Conservation (phyloP, 2,113 vertebrate genomes). For the Motacilla tschutschensis region DNA sequence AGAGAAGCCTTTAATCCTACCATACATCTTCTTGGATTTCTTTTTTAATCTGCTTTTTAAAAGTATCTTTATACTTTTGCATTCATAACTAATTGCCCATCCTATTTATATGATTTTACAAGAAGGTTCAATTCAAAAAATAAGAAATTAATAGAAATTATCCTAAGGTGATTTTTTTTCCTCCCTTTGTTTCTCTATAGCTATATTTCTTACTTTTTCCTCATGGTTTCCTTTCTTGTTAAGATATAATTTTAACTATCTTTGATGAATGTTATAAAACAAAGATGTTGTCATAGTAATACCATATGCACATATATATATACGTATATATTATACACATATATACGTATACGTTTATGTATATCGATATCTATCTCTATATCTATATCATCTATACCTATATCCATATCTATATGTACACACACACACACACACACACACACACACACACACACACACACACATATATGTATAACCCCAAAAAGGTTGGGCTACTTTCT, state of each 20-base stretch:
- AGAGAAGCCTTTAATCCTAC: not conserved
- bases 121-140: not conserved
- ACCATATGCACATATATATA: no score
- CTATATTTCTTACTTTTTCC: not conserved
- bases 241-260: not conserved
- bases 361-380: rapidly evolving
- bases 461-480: rapidly evolving
- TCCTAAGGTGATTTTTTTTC: not conserved
- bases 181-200: not conserved
- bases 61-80: not conserved
- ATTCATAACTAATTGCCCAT: not conserved
- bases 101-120: not conserved
- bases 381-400: rapidly evolving
- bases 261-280: not conserved
- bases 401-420: rapidly evolving
- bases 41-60: not conserved
- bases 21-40: not conserved
- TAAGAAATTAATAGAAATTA: not conserved
- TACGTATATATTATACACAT: rapidly evolving
- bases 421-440: not conserved
- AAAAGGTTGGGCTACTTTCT: not conserved
- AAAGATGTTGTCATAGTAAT: not conserved
- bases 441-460: no score
- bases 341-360: rapidly evolving
- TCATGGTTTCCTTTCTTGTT: not conserved